These are phyloP conservation scores for Xylophagus ater DNA, from an alignment of 2,888 invertebrate genomes.

Conservation along the genomic window DNA sequence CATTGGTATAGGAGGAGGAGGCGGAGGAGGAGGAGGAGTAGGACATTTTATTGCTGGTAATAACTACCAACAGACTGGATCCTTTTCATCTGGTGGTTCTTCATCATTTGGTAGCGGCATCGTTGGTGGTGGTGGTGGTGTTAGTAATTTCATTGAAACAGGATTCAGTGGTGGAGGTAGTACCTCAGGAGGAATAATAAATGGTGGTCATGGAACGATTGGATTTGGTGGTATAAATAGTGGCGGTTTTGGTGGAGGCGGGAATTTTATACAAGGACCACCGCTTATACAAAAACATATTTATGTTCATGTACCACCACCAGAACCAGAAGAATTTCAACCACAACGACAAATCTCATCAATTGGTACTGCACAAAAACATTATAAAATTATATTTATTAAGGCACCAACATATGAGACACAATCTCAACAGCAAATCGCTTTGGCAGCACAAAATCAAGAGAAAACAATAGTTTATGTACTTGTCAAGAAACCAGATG, in stretches of 20 bases:
- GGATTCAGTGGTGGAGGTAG: not conserved
- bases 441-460: conserved; percentile 68
- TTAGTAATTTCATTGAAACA: too few species aligned
- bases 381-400: conserved; percentile 88
- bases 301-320: conserved; percentile 82
- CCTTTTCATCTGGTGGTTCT: too few species aligned
- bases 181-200: not conserved
- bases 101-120: too few species aligned
- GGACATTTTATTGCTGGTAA: conserved; percentile 16
- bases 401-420: conserved; percentile 78
- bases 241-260: conserved; percentile 21
- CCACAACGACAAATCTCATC: conserved; percentile 45
- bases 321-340: conserved; percentile 63
- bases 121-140: not conserved
- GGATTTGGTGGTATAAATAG: conserved; percentile 1
- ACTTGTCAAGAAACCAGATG: conserved; percentile 78
- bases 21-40: conserved; percentile 27
- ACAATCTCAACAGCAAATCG: conserved; percentile 70
- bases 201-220: conserved; percentile 21
- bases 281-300: conserved; percentile 70
- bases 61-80: too few species aligned
- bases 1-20: conserved; percentile 29
- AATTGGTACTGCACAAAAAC: conserved; percentile 69
- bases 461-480: conserved; percentile 84
- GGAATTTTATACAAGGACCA: conserved; percentile 23